These are phyloP conservation scores for Champsocephalus esox DNA, from an alignment of 2,797 vertebrate species.

Conservation along the genomic window DNA sequence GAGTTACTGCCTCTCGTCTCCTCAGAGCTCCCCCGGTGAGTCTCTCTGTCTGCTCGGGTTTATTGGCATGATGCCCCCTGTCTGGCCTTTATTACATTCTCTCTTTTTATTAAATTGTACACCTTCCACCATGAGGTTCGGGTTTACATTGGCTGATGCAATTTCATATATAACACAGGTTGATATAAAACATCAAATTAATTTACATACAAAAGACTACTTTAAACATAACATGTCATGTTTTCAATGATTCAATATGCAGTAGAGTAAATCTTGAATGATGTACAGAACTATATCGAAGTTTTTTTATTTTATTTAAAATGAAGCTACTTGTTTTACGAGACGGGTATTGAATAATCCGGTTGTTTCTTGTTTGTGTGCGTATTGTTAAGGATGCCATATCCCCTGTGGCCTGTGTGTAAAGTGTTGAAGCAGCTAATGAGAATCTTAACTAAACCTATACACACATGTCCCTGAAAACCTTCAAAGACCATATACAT, in stretches of 20 bases:
- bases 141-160: slow-evolving; percentile 10
- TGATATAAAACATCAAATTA: neutral
- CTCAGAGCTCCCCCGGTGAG: slow-evolving; percentile 97
- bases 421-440: no score
- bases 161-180: neutral
- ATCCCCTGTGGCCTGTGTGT: neutral
- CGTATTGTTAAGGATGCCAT: neutral
- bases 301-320: neutral
- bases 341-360: neutral
- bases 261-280: no score
- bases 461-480: neutral
- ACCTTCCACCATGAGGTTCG: neutral
- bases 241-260: no score
- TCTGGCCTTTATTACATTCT: slow-evolving; percentile 43
- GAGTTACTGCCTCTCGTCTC: slow-evolving; percentile 94
- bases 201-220: neutral
- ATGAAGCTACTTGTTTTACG: neutral
- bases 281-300: neutral
- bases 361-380: neutral
- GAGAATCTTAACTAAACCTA: neutral
- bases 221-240: neutral
- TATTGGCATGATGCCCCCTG: neutral
- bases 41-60: slow-evolving; percentile 30
- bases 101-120: slow-evolving; percentile 29
- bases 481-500: neutral